Percentiles rank a stretch among this genome's conserved stretches.
These are phyloP conservation scores for Etheostoma spectabile DNA, from an alignment of 2,113 vertebrate genomes.

Conservation along the genomic window DNA sequence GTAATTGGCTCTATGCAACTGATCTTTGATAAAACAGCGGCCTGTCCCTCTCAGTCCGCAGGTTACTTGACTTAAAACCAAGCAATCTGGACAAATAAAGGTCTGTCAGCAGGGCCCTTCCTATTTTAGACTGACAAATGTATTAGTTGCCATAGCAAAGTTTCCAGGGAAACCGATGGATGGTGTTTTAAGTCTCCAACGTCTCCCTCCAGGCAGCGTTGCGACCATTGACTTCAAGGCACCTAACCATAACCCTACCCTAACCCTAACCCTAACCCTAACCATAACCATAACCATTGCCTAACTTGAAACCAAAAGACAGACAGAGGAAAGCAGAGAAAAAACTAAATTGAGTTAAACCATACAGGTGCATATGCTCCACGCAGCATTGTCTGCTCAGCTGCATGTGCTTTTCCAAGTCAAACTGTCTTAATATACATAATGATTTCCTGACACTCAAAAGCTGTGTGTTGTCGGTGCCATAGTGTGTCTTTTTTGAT, in stretches of 20 bases:
- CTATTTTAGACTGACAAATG: constrained; percentile 70
- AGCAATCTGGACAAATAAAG: constrained; percentile 49
- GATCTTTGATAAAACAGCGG: constrained; percentile 3
- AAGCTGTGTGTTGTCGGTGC: not conserved
- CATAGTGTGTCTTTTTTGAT: not conserved
- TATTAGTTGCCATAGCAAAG: constrained; percentile 83
- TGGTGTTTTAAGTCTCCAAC: too few relatives aligned
- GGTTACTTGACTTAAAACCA: constrained; percentile 52
- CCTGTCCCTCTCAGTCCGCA: not conserved
- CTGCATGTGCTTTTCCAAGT: constrained; percentile 23
- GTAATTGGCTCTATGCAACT: not conserved
- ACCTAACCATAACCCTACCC: too few relatives aligned
- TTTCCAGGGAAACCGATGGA: constrained; percentile 78
- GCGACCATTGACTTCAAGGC: too few relatives aligned
- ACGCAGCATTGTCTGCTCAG: constrained; percentile 20
- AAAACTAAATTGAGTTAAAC: constrained; percentile 26
- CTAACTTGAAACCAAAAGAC: constrained; percentile 53
- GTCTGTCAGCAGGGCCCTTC: constrained; percentile 48
- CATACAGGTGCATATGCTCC: constrained; percentile 12
- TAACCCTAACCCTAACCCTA: too few relatives aligned
- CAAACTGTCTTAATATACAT: constrained; percentile 3
- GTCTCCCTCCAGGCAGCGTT: too few relatives aligned
- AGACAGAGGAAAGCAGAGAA: constrained; percentile 13
- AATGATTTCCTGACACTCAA: not conserved
- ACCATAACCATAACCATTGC: too few relatives aligned